A percentile compares a stretch with the other conserved stretches of the same genome.
Conservation (phyloP, 2,888 invertebrate species). For the Epirrhoe alternata region DNA sequence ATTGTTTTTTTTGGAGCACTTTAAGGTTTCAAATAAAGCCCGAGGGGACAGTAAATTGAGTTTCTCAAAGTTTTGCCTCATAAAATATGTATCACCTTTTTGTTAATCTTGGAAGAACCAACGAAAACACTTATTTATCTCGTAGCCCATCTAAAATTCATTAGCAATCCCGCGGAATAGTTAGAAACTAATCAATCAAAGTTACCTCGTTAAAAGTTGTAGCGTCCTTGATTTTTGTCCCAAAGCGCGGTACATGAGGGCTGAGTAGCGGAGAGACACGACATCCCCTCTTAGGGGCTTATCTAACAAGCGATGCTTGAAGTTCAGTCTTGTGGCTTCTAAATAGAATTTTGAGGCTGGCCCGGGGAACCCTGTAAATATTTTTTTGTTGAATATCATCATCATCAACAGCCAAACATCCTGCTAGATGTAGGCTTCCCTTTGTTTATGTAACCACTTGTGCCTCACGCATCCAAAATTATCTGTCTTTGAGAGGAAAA, state of each 20-base stretch:
- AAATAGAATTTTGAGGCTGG: constrained; percentile 73
- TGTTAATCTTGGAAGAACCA: neutral
- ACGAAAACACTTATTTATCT: constrained; percentile 18
- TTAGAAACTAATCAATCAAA: constrained; percentile 21
- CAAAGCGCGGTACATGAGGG: constrained; percentile 86
- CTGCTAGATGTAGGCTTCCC: too few relatives aligned
- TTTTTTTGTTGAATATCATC: neutral
- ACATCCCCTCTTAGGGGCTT: constrained; percentile 82
- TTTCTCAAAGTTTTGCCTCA: neutral
- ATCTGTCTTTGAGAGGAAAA: too few relatives aligned
- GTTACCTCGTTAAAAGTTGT: constrained; percentile 86
- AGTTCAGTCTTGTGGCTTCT: constrained; percentile 75
- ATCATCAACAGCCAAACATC: too few relatives aligned
- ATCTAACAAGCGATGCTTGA: constrained; percentile 62
- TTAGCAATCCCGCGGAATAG: constrained; percentile 20
- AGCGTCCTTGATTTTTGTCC: constrained; percentile 89
- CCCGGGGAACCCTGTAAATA: constrained; percentile 61
- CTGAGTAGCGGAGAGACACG: constrained; percentile 87
- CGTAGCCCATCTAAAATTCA: constrained; percentile 25
- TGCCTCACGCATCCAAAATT: too few relatives aligned
- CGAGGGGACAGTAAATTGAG: neutral
- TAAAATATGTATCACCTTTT: neutral
- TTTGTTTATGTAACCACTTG: too few relatives aligned
- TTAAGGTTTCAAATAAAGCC: neutral
- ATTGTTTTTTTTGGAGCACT: neutral